Evolutionary conservation across 2,888 invertebrate species (phyloP).

Genomic region (Ganaspis brasiliensis): DNA sequence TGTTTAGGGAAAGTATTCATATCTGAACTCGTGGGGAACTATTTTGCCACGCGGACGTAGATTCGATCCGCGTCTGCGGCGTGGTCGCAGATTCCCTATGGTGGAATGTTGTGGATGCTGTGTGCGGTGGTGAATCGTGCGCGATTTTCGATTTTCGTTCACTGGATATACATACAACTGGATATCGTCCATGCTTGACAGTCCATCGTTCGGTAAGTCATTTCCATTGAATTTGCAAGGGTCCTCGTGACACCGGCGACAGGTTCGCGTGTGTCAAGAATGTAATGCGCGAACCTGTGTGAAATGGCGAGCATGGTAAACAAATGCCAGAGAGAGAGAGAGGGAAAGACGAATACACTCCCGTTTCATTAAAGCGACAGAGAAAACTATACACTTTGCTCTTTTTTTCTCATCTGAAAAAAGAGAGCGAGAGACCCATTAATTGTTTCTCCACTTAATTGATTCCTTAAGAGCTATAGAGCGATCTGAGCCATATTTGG

Average conservation of each 20-base stretch:
- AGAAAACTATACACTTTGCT: not conserved
- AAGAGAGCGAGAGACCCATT: not conserved
- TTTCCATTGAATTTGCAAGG: conserved; percentile 22
- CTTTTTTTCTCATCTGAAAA: conserved; percentile 13
- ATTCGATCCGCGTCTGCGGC: conserved; percentile 55
- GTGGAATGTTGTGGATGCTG: conserved; percentile 75
- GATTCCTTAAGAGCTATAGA: not conserved
- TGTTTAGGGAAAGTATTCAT: not conserved
- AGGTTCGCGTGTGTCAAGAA: conserved; percentile 59
- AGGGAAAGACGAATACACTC: conserved; percentile 20
- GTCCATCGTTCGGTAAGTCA: conserved; percentile 46
- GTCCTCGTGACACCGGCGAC: conserved; percentile 54
- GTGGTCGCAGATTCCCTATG: conserved; percentile 73
- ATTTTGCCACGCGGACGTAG: conserved; percentile 27
- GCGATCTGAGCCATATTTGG: too few species aligned
- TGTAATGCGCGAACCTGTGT: conserved; percentile 60
- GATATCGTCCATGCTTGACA: conserved; percentile 22
- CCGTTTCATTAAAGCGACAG: not conserved
- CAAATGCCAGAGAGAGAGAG: conserved; percentile 66
- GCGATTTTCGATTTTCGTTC: conserved; percentile 61
- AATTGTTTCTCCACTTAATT: not conserved
- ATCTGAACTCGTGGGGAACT: not conserved
- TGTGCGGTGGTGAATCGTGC: conserved; percentile 71
- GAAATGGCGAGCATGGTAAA: conserved; percentile 66
- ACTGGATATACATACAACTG: conserved; percentile 12